phyloP scores from a whole-genome alignment of 2,113 vertebrate genomes.

The Melanostigma gelatinosum region DNA sequence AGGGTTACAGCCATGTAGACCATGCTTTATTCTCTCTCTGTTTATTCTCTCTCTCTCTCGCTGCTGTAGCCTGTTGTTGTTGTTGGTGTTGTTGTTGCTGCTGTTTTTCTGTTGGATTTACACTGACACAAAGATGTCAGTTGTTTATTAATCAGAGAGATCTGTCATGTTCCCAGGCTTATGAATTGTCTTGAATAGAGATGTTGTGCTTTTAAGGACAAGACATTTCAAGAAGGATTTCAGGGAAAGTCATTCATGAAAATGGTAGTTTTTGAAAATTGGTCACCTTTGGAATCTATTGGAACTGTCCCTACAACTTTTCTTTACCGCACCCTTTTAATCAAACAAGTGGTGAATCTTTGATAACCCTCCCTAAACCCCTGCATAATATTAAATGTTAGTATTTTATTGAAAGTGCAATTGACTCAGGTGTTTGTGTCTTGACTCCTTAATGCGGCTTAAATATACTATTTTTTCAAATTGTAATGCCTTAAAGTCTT shows the following conservation, averaged over 20 bases:
- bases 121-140: slow-evolving; percentile 17
- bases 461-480: background rate
- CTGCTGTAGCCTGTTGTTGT: slow-evolving; percentile 17
- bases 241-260: background rate
- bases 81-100: slow-evolving; percentile 7
- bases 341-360: background rate
- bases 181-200: slow-evolving; percentile 12
- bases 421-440: background rate
- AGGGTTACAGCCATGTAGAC: background rate
- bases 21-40: background rate
- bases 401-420: background rate
- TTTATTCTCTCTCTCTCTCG: background rate
- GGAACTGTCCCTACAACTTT: background rate
- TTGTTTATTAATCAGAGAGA: slow-evolving; percentile 29
- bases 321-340: background rate
- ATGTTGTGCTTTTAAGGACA: background rate
- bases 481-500: background rate
- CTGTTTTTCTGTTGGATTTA: slow-evolving; percentile 10
- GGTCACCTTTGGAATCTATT: background rate
- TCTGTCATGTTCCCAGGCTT: slow-evolving; percentile 27
- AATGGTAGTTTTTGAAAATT: background rate
- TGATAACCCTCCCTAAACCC: background rate
- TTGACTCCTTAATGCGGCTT: background rate
- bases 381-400: background rate
- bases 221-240: background rate